phyloP scores from a whole-genome alignment of 1,140 invertebrate species.

The Euschistus heros region DNA sequence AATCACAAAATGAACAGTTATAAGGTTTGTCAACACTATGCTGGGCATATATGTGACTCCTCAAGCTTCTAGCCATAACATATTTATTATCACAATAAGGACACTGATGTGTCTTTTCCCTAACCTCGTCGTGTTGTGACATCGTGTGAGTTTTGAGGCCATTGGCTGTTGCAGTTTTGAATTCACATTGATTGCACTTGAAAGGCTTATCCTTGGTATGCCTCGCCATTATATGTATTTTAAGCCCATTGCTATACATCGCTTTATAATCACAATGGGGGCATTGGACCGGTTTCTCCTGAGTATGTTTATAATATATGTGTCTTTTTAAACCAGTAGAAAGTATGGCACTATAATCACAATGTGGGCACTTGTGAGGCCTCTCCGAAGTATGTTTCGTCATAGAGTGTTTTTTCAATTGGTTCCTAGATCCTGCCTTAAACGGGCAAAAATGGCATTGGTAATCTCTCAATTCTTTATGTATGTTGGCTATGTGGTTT shows the following conservation, averaged over 20 bases:
- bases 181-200: background rate
- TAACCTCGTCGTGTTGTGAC: background rate
- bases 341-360: background rate
- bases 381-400: background rate
- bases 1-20: background rate
- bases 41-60: background rate
- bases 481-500: background rate
- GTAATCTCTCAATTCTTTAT: background rate
- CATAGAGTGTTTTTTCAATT: background rate
- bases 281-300: too few species aligned
- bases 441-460: background rate
- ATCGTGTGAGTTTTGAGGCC: background rate
- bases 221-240: too few species aligned
- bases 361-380: background rate
- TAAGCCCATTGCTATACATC: too few species aligned
- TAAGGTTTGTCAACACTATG: background rate
- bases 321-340: background rate
- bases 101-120: background rate
- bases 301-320: background rate
- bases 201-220: too few species aligned
- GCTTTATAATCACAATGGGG: too few species aligned
- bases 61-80: background rate
- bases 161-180: background rate
- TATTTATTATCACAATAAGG: background rate
- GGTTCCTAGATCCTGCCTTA: background rate